Evolutionary conservation across 2,888 invertebrate genomes (phyloP), one percentile per base, ranked within the genome.

Genomic region (Pterobdella sp.): DNA sequence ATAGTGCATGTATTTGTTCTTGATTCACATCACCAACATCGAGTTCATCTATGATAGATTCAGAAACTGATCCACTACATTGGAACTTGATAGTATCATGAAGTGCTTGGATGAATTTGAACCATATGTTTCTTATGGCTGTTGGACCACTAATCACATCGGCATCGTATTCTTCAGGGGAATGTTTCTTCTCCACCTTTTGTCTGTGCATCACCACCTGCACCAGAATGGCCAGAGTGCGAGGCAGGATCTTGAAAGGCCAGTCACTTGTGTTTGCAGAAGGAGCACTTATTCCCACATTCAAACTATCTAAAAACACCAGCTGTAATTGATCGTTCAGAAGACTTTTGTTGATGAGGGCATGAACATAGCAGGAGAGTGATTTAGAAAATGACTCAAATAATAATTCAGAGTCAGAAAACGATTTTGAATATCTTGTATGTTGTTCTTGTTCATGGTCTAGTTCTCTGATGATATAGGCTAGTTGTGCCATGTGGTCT

Each of bases 1-100:
- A 87, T 76, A 96, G 85, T 52, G 96, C 86, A 83, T 96, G 95
- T 0, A 94, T 91, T 84, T 96, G 95, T 82, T 96, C 96, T 69
- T 95, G 93, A 83, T 95, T 96, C 75, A 96, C 86, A 86, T 95
- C 95, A 77, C 79, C 79, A 31, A 77, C 77, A 65, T 80, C 81
- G 31, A 77, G 76, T 70, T 78, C 79, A 72, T 73, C 73, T 42
- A 71, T 79, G 77, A 77, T 75, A 73, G 94, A 91, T 79, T 70
- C 70, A 18, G 60, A 26, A 26, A 26, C n/a, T 3, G 60, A 56
- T 4, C 18, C 26, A 26, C n/a, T 3, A 26, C n/a, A n/a, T n/a
- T 56, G 60, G 3, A 3, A 3, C 3, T 22, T 18, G n/a, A 70
- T 70, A n/a, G 91, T 92, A 81, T 92, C 91, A 3, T 92, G 91